Percentiles rank a stretch among this genome's conserved stretches.
These are phyloP conservation scores for Umimayanthus kanabou DNA, from an alignment of 92 coral and sea anemone species.

Conservation along the genomic window DNA sequence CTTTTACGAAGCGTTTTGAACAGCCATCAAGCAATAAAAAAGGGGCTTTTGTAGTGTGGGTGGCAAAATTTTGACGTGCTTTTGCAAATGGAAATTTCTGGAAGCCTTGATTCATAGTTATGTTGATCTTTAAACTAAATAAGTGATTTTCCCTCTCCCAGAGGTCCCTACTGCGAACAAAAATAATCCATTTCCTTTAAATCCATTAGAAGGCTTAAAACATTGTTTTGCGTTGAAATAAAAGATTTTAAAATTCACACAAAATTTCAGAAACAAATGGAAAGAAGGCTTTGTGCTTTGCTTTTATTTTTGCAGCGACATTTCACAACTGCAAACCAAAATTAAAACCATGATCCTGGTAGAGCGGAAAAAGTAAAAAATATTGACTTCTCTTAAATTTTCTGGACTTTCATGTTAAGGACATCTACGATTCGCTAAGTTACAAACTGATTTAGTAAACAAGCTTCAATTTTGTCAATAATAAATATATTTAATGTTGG, in stretches of 20 bases:
- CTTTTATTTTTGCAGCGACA: no score
- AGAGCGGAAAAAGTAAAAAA: no score
- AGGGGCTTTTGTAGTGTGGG: not conserved
- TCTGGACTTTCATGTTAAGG: no score
- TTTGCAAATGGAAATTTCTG: not conserved
- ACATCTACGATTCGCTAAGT: no score
- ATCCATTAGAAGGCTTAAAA: not conserved
- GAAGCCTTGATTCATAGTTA: not conserved
- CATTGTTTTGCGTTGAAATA: not conserved
- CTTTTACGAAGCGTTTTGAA: not conserved
- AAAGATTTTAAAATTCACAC: not conserved
- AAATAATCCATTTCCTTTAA: not conserved
- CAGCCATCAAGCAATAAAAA: not conserved
- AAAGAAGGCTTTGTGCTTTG: no score
- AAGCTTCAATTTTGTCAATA: no score
- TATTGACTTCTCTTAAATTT: no score
- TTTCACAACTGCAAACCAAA: no score
- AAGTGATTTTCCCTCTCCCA: not conserved
- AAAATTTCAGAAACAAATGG: not conserved
- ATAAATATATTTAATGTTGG: no score
- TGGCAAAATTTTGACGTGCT: not conserved
- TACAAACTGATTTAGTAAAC: no score
- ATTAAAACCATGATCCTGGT: no score
- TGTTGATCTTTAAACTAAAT: not conserved
- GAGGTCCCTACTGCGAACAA: not conserved